Evolutionary conservation across 2,113 vertebrate species (phyloP), one percentile per base, ranked within the genome.

Genomic region (Pollimyrus isidori): DNA sequence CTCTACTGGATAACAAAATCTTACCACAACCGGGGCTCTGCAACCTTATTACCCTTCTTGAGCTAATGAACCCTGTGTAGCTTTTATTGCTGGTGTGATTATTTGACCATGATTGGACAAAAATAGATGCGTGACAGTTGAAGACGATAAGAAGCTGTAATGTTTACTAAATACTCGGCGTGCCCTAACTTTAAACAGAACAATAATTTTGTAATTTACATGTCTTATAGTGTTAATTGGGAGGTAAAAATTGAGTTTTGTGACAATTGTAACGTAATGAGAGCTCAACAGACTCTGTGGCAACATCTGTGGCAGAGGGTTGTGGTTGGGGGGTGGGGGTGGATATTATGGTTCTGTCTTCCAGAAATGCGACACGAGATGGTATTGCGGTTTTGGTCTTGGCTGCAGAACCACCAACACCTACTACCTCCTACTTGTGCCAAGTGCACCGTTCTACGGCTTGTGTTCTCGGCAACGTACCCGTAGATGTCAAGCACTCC

Each of bases 401-500:
- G 58, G 58, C 11, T 65, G 10, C 58, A 65, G n/a, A 65, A 26
- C 62, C 62, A 69, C 10, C 13, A 69, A 30, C n/a, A 69, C 26
- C 62, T 69, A 65, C 3, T 26, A 3, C 1, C 62, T 69, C 62
- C 62, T 69, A 17, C 73, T 19, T 42, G 35, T 7, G 35, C 5
- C 0, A 4, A 17, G 73, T 35, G 7, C 19, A 80, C 73, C 42
- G 17, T n/a, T 42, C 15, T 3, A 42, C 35, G 73, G 35, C 19
- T 46, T 84, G 9, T n/a, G 30, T 50, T 56, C 13, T 56, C 56
- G 62, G 90, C 87, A 89, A 94, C 96, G 91, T 90, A 99, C 98
- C 98, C 98, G 0, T 99, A 99, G 91, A 99, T 99, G 91, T 99
- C 98, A 21, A 99, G 94, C 50, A 99, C 98, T 0, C 98, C 98